phyloP scores from a whole-genome alignment of 2,797 vertebrate genomes.

The Menidia menidia region DNA sequence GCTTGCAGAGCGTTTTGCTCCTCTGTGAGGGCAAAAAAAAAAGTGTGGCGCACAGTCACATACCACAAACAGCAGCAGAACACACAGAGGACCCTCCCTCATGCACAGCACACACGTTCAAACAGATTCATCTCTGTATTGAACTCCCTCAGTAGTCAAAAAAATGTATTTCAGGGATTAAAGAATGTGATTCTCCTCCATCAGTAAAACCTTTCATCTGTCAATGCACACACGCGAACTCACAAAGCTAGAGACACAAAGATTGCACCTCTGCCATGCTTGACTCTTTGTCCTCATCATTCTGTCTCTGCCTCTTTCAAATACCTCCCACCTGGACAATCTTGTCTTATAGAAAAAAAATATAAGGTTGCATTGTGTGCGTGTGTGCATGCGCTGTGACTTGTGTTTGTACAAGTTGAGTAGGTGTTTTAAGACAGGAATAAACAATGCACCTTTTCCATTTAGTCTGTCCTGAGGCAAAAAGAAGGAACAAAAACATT shows the following conservation, averaged over 20 bases:
- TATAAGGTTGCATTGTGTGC: slow-evolving; percentile 9
- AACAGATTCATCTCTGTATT: slow-evolving; percentile 24
- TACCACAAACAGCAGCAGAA: slow-evolving; percentile 23
- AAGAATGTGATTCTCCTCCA: slow-evolving; percentile 55
- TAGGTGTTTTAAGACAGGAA: slow-evolving; percentile 73
- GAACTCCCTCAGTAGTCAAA: slow-evolving; percentile 29
- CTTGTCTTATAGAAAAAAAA: slow-evolving; percentile 32
- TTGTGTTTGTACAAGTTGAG: slow-evolving; percentile 34
- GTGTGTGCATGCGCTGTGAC: slow-evolving; percentile 14
- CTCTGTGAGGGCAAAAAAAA: slow-evolving; percentile 10
- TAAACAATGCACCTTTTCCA: slow-evolving; percentile 51
- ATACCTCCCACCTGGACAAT: slow-evolving; percentile 36
- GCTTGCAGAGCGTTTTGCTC: not conserved
- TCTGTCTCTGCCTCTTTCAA: slow-evolving; percentile 23
- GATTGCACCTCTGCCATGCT: slow-evolving; percentile 21
- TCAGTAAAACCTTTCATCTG: slow-evolving; percentile 65
- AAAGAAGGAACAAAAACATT: slow-evolving; percentile 64
- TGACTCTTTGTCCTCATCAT: slow-evolving; percentile 46
- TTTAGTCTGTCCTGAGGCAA: slow-evolving; percentile 54
- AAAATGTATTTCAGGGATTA: slow-evolving; percentile 50
- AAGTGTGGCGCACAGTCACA: slow-evolving; percentile 16
- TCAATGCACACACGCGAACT: slow-evolving; percentile 25
- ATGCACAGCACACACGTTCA: slow-evolving; percentile 28
- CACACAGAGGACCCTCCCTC: slow-evolving; percentile 20
- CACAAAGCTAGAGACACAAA: slow-evolving; percentile 20